Base-by-base conservation (phyloP, 1,140 invertebrate genomes). In the Grapholita molesta region DNA sequence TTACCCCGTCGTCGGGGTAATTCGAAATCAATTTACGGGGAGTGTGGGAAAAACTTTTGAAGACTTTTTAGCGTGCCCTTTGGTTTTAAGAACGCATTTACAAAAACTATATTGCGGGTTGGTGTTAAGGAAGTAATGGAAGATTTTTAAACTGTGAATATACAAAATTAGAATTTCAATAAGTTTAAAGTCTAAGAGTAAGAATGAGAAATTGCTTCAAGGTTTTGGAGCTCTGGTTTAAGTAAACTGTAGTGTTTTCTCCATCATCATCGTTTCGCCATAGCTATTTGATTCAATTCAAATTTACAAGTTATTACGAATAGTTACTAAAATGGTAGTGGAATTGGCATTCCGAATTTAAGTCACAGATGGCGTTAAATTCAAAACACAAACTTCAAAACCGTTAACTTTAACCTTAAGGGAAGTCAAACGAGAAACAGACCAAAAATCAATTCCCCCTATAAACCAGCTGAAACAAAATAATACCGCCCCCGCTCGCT, bases 1-100 rank as follows among this genome's bases (percentile, higher is more conserved):
- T 79, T 77, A 70, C 74, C 75, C 71, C 61, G 72, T 66, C 48
- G 64, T 69, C 65, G 68, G 75, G 74, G 70, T 68, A 69, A 61
- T 61, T n/a, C 55, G 25, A 23, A 57, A 57, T 61, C 55, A 61
- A 61, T 61, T 28, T 61, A 15, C n/a, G 4, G 28, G 24, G 25
- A 48, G 18, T 48, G 42, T 48, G 42, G 18, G 42, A 21, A 38
- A 15, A 38, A 48, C 7, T 48, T 48, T 21, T 48, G 15, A 48
- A 48, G 42, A 18, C 15, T 48, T 15, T n/a, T 48, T 48, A 48
- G n/a, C 38, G 38, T 48, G 38, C 15, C 38, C 38, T 48, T 48
- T 48, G 38, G 2, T 18, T 42, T 42, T 42, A 42, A 7, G 6
- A 48, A 18, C 7, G n/a, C 8, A 21, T 21, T 48, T 18, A n/a